A percentile compares a stretch with the other conserved stretches of the same genome.
These are phyloP conservation scores for Corynorhinus townsendii DNA, from an alignment of 2,113 vertebrate species.

Conservation along the genomic window DNA sequence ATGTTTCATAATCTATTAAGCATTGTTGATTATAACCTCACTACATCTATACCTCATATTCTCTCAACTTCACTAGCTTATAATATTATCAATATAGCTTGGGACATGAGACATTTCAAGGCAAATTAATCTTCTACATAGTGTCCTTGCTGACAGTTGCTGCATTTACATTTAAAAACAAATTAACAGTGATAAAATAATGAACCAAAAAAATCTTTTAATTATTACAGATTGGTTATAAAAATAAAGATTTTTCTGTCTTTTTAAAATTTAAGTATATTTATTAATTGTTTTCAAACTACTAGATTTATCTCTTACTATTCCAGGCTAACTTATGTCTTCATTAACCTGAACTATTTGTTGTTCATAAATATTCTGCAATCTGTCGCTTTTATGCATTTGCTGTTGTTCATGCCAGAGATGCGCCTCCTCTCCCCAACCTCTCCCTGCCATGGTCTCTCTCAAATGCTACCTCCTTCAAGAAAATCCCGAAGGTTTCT, in stretches of 20 bases:
- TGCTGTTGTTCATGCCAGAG: not conserved
- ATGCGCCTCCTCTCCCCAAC: not conserved
- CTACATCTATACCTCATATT: not conserved
- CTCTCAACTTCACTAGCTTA: not conserved
- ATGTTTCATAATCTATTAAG: not conserved
- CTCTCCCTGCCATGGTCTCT: not conserved
- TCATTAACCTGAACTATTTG: not conserved
- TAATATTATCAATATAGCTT: not conserved
- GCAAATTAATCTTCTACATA: not conserved
- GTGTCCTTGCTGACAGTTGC: not conserved
- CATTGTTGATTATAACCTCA: not conserved
- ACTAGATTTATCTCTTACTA: not conserved
- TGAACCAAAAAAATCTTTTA: not conserved
- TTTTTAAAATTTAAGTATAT: not conserved
- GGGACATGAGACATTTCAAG: not conserved
- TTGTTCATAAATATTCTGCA: not conserved
- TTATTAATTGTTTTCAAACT: not conserved
- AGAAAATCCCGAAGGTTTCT: not conserved
- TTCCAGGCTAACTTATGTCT: not conserved
- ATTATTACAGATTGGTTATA: not conserved
- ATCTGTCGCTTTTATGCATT: not conserved
- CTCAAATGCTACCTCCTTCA: not conserved
- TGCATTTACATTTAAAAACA: not conserved
- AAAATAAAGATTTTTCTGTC: not conserved
- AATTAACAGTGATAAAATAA: not conserved